phyloP scores from a whole-genome alignment of 2,113 vertebrate genomes.

The Serilophus lunatus region DNA sequence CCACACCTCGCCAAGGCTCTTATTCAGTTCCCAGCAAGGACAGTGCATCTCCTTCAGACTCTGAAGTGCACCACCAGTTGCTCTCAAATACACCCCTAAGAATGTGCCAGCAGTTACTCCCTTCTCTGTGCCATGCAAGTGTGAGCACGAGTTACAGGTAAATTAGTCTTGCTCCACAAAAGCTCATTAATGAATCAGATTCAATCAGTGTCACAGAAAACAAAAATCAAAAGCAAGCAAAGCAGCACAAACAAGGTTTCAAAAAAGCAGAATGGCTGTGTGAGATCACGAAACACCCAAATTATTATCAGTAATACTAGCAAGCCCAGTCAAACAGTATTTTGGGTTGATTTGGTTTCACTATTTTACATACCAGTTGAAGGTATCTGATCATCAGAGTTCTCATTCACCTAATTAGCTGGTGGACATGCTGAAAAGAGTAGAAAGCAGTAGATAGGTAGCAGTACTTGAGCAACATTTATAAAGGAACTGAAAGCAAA shows the following conservation, averaged over 20 bases:
- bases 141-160: not conserved
- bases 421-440: slow-evolving; percentile 79
- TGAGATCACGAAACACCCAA: slow-evolving; percentile 5
- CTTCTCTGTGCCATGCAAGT: not conserved
- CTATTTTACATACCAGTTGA: slow-evolving; percentile 81
- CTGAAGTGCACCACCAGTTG: not conserved
- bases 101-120: not conserved
- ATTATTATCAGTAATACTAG: slow-evolving; percentile 7
- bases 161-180: slow-evolving; percentile 6
- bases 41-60: not conserved
- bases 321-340: slow-evolving; percentile 44
- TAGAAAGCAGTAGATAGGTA: slow-evolving; percentile 79
- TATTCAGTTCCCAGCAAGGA: not conserved
- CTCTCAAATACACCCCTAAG: not conserved
- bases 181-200: not conserved
- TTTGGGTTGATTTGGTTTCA: slow-evolving; percentile 50
- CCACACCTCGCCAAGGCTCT: not conserved
- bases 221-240: slow-evolving; percentile 41
- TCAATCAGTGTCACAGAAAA: not conserved
- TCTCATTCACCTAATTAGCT: slow-evolving; percentile 77
- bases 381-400: slow-evolving; percentile 74
- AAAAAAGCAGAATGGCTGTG: not conserved
- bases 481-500: slow-evolving; percentile 68
- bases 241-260: slow-evolving; percentile 27
- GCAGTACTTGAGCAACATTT: slow-evolving; percentile 72